These are phyloP conservation scores for Meiosimyza decipiens DNA, from an alignment of 2,888 invertebrate genomes.

Conservation along the genomic window DNA sequence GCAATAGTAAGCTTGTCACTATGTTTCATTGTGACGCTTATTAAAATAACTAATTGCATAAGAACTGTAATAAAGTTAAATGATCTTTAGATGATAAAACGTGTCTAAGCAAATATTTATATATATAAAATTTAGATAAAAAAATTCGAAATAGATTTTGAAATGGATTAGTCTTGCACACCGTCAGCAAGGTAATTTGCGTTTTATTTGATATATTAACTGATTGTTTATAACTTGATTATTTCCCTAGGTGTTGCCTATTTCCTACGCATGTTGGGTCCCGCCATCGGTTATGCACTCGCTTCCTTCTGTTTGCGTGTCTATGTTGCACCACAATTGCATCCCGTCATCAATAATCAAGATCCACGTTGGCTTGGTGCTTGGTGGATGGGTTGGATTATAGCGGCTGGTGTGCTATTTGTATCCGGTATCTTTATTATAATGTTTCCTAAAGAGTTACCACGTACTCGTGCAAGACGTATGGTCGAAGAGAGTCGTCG, in stretches of 20 bases:
- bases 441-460: slow-evolving; percentile 77
- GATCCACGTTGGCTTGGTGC: slow-evolving; percentile 85
- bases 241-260: slow-evolving; percentile 68
- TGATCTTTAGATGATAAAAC: not conserved
- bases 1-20: too few species aligned
- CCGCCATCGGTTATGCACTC: slow-evolving; percentile 75
- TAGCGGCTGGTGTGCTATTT: slow-evolving; percentile 72
- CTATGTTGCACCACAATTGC: slow-evolving; percentile 74
- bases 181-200: too few species aligned
- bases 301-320: slow-evolving; percentile 75
- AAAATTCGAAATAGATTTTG: too few species aligned
- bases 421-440: slow-evolving; percentile 73
- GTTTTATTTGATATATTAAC: too few species aligned
- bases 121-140: not conserved
- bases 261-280: slow-evolving; percentile 76
- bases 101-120: slow-evolving; percentile 23
- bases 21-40: too few species aligned
- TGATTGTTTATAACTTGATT: not conserved
- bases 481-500: slow-evolving; percentile 62
- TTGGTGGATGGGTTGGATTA: slow-evolving; percentile 84
- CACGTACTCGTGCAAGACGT: slow-evolving; percentile 73
- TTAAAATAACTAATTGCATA: not conserved
- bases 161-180: too few species aligned
- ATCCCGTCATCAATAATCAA: slow-evolving; percentile 73
- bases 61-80: slow-evolving; percentile 16